Percentiles rank a stretch among this genome's conserved stretches.
These are phyloP conservation scores for Achlya flavicornis DNA, from an alignment of 2,888 invertebrate genomes.

Conservation along the genomic window DNA sequence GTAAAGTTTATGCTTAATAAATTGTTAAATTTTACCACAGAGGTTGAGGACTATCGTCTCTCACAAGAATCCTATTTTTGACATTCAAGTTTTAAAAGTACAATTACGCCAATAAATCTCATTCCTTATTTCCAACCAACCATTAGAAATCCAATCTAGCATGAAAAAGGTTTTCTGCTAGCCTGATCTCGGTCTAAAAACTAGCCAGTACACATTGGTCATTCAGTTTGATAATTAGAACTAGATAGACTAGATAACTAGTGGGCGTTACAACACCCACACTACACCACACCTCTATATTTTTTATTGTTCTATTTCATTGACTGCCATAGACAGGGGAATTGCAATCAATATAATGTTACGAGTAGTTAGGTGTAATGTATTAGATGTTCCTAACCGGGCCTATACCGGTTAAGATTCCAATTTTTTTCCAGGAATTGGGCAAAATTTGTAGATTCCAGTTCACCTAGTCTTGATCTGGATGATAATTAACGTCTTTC, in stretches of 20 bases:
- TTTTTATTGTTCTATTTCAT: background rate
- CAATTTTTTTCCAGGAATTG: no score
- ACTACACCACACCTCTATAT: background rate
- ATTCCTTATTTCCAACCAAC: background rate
- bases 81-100: no score
- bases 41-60: no score
- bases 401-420: no score
- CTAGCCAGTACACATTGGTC: background rate
- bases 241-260: conserved; percentile 1
- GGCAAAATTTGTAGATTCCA: no score
- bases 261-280: conserved; percentile 1
- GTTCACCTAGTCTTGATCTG: no score
- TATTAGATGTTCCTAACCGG: no score
- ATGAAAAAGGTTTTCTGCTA: background rate
- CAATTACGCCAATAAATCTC: no score
- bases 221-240: background rate
- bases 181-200: background rate
- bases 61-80: no score
- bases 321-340: background rate
- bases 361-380: no score
- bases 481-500: no score
- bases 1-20: background rate
- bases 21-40: no score
- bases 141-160: background rate
- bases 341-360: background rate